These are phyloP conservation scores for Nyctalus aviator DNA, from an alignment of 2,797 vertebrate genomes.

Conservation along the genomic window DNA sequence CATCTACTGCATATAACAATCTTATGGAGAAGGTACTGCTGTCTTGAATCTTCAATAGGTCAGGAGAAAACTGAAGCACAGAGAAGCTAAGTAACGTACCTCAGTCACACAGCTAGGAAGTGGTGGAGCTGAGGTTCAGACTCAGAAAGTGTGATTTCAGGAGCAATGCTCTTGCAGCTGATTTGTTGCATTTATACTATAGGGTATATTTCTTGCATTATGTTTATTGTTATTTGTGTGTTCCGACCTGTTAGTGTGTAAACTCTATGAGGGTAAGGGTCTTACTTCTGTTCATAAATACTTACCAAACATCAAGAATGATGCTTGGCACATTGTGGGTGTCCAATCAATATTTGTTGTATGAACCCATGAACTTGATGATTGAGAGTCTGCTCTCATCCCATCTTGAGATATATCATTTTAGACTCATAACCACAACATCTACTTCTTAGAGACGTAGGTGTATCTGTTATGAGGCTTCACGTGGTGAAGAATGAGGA, in stretches of 20 bases:
- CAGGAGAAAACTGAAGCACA: neutral
- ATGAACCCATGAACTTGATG: neutral
- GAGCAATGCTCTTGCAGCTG: neutral
- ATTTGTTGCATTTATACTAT: neutral
- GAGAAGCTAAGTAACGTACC: neutral
- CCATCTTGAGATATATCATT: neutral
- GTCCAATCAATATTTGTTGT: neutral
- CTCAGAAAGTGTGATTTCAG: neutral
- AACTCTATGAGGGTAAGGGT: neutral
- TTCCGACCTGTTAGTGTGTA: neutral
- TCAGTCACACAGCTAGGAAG: neutral
- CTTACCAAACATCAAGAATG: neutral
- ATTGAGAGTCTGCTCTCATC: neutral
- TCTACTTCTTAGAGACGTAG: neutral
- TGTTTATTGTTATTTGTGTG: neutral
- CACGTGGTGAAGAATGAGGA: neutral
- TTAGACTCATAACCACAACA: neutral
- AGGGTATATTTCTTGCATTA: rapidly evolving
- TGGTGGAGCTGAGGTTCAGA: neutral
- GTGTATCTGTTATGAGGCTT: neutral
- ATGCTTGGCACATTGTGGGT: neutral
- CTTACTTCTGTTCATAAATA: neutral
- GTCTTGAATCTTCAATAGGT: neutral
- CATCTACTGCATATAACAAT: neutral
- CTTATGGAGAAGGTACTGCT: neutral